Base-by-base conservation (phyloP, 2,888 invertebrate species). In the Isoperla grammatica region DNA sequence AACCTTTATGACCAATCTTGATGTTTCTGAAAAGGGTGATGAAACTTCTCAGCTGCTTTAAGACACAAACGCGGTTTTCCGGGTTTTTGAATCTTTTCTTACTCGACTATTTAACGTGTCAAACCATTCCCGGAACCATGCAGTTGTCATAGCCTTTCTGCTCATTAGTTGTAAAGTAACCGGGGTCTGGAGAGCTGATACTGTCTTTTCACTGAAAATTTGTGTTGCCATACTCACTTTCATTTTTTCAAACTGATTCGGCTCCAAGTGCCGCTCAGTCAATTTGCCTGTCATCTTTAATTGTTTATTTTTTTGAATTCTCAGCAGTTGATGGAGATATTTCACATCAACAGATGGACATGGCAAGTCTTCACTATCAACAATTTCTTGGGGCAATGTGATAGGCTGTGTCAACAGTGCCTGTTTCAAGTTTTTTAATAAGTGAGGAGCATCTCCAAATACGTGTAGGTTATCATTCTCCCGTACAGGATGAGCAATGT, bases 191-290 rank as follows among this genome's bases (percentile, higher is more conserved):
- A 55, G 37, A 12, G 37, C 55, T 13, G 55, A 5, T 19, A 8
- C 55, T 15, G 39, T 39, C 37, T 55, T 19, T 15, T 39, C 19
- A 22, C 55, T 23, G 55, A 55, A 55, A 15, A 55, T 6, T 12
- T 55, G 35, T 12, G 20, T 20, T 39, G 39, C 55, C 55, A 55
- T 17, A 3, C 12, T 23, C 6, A 55, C 55, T 17, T 53, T 53
- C 53, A 53, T 53, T 17, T 53, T 53, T 15, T 53, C 53, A 53
- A 53, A 53, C 13, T 55, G 37, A 13, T 22, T 40, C 3, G 55
- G 39, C 5, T 55, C 42, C 2, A 55, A 15, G n/a, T 13, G 17
- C 2, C 37, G 2, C 5, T 55, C 55, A 5, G 37, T 55, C n/a
- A 55, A 11, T 2, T 39, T 13, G 3, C 37, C 37, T n/a, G 55